phyloP scores from a whole-genome alignment of 2,113 vertebrate species.

The Podilymbus podiceps region DNA sequence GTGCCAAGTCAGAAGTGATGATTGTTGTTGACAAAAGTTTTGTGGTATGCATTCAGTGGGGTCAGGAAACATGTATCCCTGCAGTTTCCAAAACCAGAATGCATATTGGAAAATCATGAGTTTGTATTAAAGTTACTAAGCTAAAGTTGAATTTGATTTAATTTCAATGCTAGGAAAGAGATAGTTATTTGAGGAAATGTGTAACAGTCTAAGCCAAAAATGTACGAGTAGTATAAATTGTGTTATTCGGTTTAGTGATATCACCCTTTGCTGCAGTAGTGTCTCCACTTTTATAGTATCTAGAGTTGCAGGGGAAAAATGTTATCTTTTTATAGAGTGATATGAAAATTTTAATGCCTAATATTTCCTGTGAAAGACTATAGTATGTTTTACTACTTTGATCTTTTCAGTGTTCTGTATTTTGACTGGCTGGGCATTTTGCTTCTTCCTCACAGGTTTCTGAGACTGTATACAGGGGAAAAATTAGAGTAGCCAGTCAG shows the following conservation, averaged over 20 bases:
- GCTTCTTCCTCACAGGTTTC: slow-evolving; percentile 6
- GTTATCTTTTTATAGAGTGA: slow-evolving; percentile 56
- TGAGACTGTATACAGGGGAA: slow-evolving; percentile 41
- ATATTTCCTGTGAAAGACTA: neutral
- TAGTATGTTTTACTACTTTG: slow-evolving; percentile 49
- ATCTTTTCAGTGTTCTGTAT: slow-evolving; percentile 25
- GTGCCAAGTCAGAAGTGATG: neutral
- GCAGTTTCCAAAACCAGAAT: neutral
- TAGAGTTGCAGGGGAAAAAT: neutral
- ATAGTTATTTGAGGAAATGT: neutral
- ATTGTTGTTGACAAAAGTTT: neutral
- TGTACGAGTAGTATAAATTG: neutral
- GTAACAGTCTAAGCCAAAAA: neutral
- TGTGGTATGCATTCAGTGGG: neutral
- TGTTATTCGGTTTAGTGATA: neutral
- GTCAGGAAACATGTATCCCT: neutral
- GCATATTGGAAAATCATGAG: neutral
- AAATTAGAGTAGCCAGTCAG: slow-evolving; percentile 21
- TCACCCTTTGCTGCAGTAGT: neutral
- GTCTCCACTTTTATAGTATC: neutral
- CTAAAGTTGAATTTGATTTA: neutral
- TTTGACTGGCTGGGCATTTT: slow-evolving; percentile 27
- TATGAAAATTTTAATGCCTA: slow-evolving; percentile 50
- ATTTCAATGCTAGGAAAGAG: neutral
- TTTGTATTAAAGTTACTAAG: neutral